A percentile compares a stretch with the other conserved stretches of the same genome.
These are phyloP conservation scores for Tetragonisca angustula DNA, from an alignment of 2,888 invertebrate genomes.

Conservation along the genomic window DNA sequence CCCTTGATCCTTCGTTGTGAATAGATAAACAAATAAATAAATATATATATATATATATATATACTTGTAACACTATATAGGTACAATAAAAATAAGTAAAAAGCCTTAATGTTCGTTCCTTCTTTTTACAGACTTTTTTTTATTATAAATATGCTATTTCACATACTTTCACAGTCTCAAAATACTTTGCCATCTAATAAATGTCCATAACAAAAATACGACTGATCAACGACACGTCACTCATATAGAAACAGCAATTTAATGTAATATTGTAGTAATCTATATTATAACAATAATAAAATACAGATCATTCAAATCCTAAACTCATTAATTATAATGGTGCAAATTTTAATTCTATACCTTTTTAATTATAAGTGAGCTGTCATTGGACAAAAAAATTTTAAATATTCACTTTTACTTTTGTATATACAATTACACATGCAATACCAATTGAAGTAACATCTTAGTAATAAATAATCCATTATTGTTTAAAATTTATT, in stretches of 20 bases:
- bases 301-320: slow-evolving; percentile 39
- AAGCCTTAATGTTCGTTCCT: slow-evolving; percentile 2
- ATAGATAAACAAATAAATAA: neutral
- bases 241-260: slow-evolving; percentile 30
- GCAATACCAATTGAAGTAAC: neutral
- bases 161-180: slow-evolving; percentile 21
- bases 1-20: neutral
- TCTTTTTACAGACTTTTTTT: slow-evolving; percentile 19
- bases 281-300: slow-evolving; percentile 14
- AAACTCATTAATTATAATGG: slow-evolving; percentile 14
- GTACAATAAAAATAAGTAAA: slow-evolving; percentile 35
- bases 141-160: slow-evolving; percentile 33
- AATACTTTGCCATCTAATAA: slow-evolving; percentile 32
- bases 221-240: slow-evolving; percentile 10
- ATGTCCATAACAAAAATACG: slow-evolving; percentile 32
- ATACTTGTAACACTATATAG: neutral
- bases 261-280: slow-evolving; percentile 24
- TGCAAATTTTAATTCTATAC: slow-evolving; percentile 31
- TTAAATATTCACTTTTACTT: neutral
- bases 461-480: slow-evolving; percentile 35
- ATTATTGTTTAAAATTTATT: neutral
- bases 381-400: slow-evolving; percentile 9
- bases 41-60: neutral
- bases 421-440: slow-evolving; percentile 17
- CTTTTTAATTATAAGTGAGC: neutral